Conservation (phyloP, 1,140 invertebrate species). For the Diuraphis noxia region DNA sequence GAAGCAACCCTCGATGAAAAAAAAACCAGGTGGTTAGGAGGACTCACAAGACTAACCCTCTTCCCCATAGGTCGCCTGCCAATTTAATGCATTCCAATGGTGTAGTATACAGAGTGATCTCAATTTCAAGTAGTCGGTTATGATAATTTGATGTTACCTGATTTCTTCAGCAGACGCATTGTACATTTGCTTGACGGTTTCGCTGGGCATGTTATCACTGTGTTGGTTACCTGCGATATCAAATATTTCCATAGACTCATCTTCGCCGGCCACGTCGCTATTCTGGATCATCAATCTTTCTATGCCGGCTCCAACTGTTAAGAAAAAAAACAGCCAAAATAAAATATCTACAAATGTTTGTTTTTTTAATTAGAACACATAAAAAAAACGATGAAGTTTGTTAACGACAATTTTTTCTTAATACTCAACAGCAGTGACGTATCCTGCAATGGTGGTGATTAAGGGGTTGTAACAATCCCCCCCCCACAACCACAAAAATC, state of each 20-base stretch:
- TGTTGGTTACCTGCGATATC: slow-evolving; percentile 20
- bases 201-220: slow-evolving; percentile 23
- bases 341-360: not conserved
- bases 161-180: slow-evolving; percentile 52
- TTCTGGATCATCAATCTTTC: slow-evolving; percentile 47
- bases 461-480: too few species aligned
- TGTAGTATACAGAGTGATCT: slow-evolving; percentile 29
- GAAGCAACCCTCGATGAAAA: slow-evolving; percentile 18
- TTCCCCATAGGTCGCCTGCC: not conserved
- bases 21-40: slow-evolving; percentile 46
- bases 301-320: slow-evolving; percentile 42
- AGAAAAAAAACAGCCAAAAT: not conserved
- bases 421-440: too few species aligned
- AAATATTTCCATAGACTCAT: slow-evolving; percentile 35
- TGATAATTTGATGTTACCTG: slow-evolving; percentile 21
- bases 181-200: slow-evolving; percentile 42
- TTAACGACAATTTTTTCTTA: not conserved
- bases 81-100: slow-evolving; percentile 27
- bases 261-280: not conserved
- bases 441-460: too few species aligned
- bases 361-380: not conserved
- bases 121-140: not conserved
- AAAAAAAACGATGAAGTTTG: not conserved
- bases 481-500: too few species aligned
- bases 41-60: not conserved